phyloP scores from a whole-genome alignment of 2,888 invertebrate species.

The Idaea aversata region DNA sequence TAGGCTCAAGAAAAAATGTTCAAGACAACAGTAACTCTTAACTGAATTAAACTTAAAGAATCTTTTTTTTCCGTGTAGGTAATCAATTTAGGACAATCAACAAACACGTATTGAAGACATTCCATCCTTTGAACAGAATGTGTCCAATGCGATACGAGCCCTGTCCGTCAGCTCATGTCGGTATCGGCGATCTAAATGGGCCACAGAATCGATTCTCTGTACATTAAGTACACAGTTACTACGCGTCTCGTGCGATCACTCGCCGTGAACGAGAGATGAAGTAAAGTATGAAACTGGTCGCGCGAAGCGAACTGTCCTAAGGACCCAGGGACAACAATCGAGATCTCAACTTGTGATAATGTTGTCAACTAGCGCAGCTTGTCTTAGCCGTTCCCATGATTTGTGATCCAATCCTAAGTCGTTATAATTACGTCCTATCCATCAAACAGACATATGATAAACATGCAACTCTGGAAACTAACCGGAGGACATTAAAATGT shows the following conservation, averaged over 20 bases:
- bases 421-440: conserved; percentile 75
- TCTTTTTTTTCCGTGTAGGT: conserved; percentile 12
- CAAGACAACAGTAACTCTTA: no score
- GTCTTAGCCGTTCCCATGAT: conserved; percentile 75
- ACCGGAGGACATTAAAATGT: conserved; percentile 55
- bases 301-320: conserved; percentile 44
- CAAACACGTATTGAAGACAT: conserved; percentile 48
- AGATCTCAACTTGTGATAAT: conserved; percentile 70
- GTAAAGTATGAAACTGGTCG: conserved; percentile 67
- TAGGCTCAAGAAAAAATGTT: no score
- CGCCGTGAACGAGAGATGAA: conserved; percentile 61
- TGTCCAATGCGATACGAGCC: conserved; percentile 47
- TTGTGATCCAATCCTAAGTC: conserved; percentile 74
- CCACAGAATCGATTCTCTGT: conserved; percentile 64
- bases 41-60: no score
- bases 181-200: conserved; percentile 74
- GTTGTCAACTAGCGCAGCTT: conserved; percentile 71
- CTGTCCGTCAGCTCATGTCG: conserved; percentile 64
- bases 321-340: conserved; percentile 68
- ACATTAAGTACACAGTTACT: conserved; percentile 56
- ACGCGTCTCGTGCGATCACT: conserved; percentile 62
- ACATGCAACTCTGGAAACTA: conserved; percentile 52
- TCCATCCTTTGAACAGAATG: conserved; percentile 57
- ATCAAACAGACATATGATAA: conserved; percentile 73
- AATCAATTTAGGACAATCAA: conserved; percentile 54